A percentile compares a stretch with the other conserved stretches of the same genome.
Evolutionary conservation across 1,140 invertebrate genomes (phyloP).

Genomic region (Choristoneura fumiferana): DNA sequence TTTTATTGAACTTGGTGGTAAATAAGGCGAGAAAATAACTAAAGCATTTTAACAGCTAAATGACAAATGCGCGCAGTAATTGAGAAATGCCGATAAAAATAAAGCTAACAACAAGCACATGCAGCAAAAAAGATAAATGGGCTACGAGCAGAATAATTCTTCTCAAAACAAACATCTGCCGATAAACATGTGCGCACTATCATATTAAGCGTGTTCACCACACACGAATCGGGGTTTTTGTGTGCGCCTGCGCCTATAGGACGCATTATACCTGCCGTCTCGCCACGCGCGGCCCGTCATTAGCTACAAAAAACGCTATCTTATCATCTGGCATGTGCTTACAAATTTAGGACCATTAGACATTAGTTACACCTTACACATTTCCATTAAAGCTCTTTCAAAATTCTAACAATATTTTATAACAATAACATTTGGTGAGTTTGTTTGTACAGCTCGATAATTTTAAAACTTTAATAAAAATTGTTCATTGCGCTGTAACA

Average conservation of each 20-base stretch:
- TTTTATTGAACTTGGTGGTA: too few species aligned
- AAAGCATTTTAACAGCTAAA: not conserved
- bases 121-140: not conserved
- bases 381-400: too few species aligned
- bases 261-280: slow-evolving; percentile 21
- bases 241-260: slow-evolving; percentile 15
- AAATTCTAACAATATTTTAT: too few species aligned
- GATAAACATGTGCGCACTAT: slow-evolving; percentile 24
- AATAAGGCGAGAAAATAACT: not conserved
- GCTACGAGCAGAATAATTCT: slow-evolving; percentile 23
- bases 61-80: too few species aligned
- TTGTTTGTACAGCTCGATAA: too few species aligned
- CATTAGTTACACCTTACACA: not conserved
- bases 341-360: slow-evolving; percentile 17
- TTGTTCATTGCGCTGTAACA: too few species aligned
- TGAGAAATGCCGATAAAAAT: not conserved
- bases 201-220: slow-evolving; percentile 15
- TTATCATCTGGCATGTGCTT: slow-evolving; percentile 8
- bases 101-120: not conserved
- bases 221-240: slow-evolving; percentile 27
- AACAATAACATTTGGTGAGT: too few species aligned
- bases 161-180: slow-evolving; percentile 37
- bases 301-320: slow-evolving; percentile 4
- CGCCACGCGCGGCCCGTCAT: slow-evolving; percentile 3
- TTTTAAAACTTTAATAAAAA: too few species aligned